Base-by-base conservation (phyloP, 2,888 invertebrate species). In the Rosalia funebris region DNA sequence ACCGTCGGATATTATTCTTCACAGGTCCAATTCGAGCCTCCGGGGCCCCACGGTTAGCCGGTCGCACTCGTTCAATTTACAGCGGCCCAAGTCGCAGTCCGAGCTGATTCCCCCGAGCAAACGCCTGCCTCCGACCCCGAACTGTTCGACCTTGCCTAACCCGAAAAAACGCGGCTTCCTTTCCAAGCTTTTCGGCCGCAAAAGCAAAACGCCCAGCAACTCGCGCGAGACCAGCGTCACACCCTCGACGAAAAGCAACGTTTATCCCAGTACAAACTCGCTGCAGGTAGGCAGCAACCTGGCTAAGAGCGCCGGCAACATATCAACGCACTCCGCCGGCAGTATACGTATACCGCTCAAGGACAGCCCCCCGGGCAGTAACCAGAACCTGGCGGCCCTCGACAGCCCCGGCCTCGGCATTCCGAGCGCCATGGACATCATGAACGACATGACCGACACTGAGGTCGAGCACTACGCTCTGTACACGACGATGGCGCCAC, bases 401-500 rank as follows among this genome's bases (percentile, higher is more conserved):
- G 20, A 19, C 7, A 34, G 14, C 9, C 52, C 44, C 5, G 44
- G 44, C 1, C n/a, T 44, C n/a, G 17, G 41, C 17, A 39, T 19
- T 25, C 37, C 52, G 34, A 50, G 61, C 48, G 66, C 62, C 5
- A 57, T 61, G 16, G 63, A 68, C 34, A 65, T 68, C 31, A 48
- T 63, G 17, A 70, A 70, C 37, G 72, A 75, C 9, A 72, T 69
- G 20, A 60, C 71, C 2, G 75, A 77, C 44, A 71, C 93, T 0
- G 93, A 94, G 70, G 94, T 93, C 0, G 95, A 95, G 74, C 92
- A 94, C 76, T 94, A 92, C 79, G 94, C 94, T 25, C 80, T 95
- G 60, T 95, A 95, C 71, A 94, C 93, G 72, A 89, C 91, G 53
- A 87, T 93, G 77, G 93, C 94, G 9, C 94, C 94, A 0, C 91